Percentiles rank a stretch among this genome's conserved stretches.
Evolutionary conservation across 1,140 invertebrate genomes (phyloP).

Genomic region (Stenopsyche tienmushanensis): DNA sequence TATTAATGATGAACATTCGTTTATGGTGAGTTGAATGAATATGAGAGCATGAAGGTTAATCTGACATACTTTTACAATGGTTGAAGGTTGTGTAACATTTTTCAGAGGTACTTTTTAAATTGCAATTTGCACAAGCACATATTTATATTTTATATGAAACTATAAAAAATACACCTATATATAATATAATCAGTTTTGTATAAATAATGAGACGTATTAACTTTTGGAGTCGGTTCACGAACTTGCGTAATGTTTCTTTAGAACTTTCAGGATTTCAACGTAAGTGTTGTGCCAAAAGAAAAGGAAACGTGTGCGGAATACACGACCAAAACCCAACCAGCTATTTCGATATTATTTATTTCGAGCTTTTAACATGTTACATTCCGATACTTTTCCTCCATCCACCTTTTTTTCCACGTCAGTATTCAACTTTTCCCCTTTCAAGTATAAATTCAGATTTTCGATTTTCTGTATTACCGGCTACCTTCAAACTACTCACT

Average conservation of each 20-base stretch:
- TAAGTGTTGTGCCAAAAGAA: conserved; percentile 38
- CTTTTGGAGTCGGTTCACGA: conserved; percentile 34
- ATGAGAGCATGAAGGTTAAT: no score
- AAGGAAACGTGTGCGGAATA: conserved; percentile 33
- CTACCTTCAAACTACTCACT: not conserved
- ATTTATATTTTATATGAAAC: no score
- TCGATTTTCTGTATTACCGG: not conserved
- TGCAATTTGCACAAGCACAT: no score
- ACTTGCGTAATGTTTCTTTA: conserved; percentile 38
- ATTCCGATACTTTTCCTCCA: conserved; percentile 26
- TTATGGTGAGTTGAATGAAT: no score
- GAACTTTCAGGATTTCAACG: conserved; percentile 30
- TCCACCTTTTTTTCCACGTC: not conserved
- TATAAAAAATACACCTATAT: no score
- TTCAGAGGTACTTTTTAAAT: no score
- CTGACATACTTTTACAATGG: no score
- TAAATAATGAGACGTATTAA: conserved; percentile 36
- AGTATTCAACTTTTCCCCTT: conserved; percentile 1
- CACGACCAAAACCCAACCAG: not conserved
- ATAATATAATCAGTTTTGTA: conserved; percentile 27
- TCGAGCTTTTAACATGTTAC: conserved; percentile 28
- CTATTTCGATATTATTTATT: conserved; percentile 38
- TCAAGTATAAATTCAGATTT: conserved; percentile 2
- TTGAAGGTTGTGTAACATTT: no score
- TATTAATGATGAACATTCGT: no score